Percentiles rank a stretch among this genome's conserved stretches.
Evolutionary conservation across 1,140 invertebrate genomes (phyloP).

Genomic region (Drosophila murphyi): DNA sequence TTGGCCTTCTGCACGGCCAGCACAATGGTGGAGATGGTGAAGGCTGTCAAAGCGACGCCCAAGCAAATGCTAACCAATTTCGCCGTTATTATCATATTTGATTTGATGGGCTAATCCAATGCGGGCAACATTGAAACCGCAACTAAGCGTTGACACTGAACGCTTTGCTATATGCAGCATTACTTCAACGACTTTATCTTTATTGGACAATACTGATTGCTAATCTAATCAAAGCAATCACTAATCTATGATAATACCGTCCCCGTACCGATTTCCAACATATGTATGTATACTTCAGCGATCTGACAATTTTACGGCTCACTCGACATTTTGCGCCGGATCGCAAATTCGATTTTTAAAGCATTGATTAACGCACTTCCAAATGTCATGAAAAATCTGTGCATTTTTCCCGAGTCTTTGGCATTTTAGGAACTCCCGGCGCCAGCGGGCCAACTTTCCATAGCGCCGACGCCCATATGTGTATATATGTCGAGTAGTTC

Average conservation of each 20-base stretch:
- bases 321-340: conserved; percentile 25
- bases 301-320: conserved; percentile 58
- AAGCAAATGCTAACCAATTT: conserved; percentile 73
- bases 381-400: conserved; percentile 68
- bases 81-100: conserved; percentile 73
- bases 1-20: conserved; percentile 79
- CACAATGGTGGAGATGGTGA: conserved; percentile 85
- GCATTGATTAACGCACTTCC: conserved; percentile 52
- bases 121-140: conserved; percentile 37
- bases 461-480: conserved; percentile 62
- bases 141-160: conserved; percentile 44
- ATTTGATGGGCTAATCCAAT: conserved; percentile 48
- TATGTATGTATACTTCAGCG: conserved; percentile 19
- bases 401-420: conserved; percentile 59
- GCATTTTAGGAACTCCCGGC: conserved; percentile 67
- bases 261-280: background rate
- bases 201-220: conserved; percentile 60
- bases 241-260: conserved; percentile 16
- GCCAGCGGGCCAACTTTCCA: conserved; percentile 53
- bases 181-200: conserved; percentile 55
- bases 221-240: conserved; percentile 62
- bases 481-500: conserved; percentile 1
- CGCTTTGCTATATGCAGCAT: conserved; percentile 32
- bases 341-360: conserved; percentile 13
- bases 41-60: conserved; percentile 76